phyloP scores from a whole-genome alignment of 1,140 invertebrate genomes.

The Drosophila ercepeae region DNA sequence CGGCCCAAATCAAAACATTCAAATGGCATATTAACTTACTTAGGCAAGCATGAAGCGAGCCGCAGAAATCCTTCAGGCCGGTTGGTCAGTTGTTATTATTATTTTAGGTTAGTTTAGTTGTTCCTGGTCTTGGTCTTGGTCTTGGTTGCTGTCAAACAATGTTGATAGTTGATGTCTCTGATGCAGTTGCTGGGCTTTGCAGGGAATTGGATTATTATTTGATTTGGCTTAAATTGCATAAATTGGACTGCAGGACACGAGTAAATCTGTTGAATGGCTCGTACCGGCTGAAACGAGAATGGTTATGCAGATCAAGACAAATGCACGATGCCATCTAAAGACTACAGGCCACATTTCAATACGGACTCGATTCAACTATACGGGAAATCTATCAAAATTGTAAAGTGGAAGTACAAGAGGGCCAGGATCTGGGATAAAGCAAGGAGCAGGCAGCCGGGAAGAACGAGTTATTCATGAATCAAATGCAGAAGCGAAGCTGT shows the following conservation, averaged over 20 bases:
- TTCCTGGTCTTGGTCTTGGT: conserved; percentile 16
- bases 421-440: not conserved
- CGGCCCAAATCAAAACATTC: conserved; percentile 64
- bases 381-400: conserved; percentile 57
- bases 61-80: conserved; percentile 11
- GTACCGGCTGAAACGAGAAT: not conserved
- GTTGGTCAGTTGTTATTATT: conserved; percentile 55
- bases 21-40: conserved; percentile 80
- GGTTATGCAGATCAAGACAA: conserved; percentile 23
- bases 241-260: conserved; percentile 16
- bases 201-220: conserved; percentile 60
- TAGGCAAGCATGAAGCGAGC: conserved; percentile 58
- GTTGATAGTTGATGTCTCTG: conserved; percentile 38
- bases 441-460: not conserved
- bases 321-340: conserved; percentile 8
- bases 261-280: conserved; percentile 4
- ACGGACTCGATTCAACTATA: conserved; percentile 30
- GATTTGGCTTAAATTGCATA: conserved; percentile 58
- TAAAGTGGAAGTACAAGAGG: conserved; percentile 16
- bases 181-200: conserved; percentile 20
- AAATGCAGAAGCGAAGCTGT: conserved; percentile 55
- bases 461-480: conserved; percentile 50
- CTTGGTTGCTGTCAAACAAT: conserved; percentile 39
- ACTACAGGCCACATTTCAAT: conserved; percentile 27
- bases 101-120: conserved; percentile 42